Conservation (phyloP, 2,888 invertebrate species). For the Anagyrus pseudococci region DNA sequence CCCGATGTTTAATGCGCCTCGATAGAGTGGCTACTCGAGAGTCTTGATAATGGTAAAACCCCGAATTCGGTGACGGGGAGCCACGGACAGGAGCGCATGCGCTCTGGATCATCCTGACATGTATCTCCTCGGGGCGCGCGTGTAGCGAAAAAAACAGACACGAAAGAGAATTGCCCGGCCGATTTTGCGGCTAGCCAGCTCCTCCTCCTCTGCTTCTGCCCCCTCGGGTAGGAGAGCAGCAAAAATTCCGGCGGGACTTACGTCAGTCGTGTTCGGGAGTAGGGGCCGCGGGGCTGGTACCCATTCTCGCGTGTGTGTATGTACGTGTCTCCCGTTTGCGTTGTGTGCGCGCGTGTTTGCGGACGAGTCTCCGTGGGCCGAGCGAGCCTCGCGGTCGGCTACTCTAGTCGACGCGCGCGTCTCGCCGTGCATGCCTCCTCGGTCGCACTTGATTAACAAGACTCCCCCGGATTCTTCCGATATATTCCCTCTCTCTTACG, state of each 20-base stretch:
- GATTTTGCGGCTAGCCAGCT: neutral
- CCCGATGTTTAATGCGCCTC: no score
- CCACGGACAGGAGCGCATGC: no score
- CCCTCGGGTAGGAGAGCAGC: neutral
- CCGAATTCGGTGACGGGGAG: no score
- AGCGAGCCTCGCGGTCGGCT: neutral
- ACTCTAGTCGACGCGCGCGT: neutral
- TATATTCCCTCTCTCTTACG: no score
- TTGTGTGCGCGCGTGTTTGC: neutral
- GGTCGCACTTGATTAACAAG: neutral
- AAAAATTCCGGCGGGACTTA: constrained; percentile 1
- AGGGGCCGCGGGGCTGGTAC: neutral
- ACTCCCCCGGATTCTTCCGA: no score
- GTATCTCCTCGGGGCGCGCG: no score
- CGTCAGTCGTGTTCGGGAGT: neutral
- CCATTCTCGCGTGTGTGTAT: no score
- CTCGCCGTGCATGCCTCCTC: neutral
- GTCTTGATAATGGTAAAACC: no score
- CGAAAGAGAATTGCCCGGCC: no score
- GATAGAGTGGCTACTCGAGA: no score
- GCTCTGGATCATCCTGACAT: no score
- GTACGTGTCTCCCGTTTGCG: neutral
- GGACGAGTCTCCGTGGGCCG: neutral
- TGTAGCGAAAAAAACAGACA: no score
- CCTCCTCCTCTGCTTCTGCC: neutral